These are phyloP conservation scores for Serinus canaria DNA, from an alignment of 2,113 vertebrate species.

Conservation along the genomic window DNA sequence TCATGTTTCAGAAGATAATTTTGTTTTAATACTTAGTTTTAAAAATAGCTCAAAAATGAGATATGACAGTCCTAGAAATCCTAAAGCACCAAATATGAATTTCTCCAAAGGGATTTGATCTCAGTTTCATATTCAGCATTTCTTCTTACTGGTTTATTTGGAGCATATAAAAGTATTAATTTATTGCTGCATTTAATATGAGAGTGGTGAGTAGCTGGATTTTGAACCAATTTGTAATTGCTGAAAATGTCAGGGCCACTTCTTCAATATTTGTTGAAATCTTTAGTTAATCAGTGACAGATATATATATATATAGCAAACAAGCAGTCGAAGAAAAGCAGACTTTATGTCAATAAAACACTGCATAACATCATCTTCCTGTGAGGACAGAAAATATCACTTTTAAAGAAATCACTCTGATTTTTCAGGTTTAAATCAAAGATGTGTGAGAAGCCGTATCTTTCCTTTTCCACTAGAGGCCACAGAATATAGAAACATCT, in stretches of 20 bases:
- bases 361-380: background rate
- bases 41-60: slow-evolving; percentile 7
- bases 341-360: background rate
- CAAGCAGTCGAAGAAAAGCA: background rate
- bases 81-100: background rate
- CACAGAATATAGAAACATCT: background rate
- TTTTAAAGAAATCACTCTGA: background rate
- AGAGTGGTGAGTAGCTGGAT: background rate
- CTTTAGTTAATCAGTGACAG: background rate
- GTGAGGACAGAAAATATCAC: background rate
- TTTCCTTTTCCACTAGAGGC: background rate
- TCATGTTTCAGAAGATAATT: background rate
- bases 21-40: background rate
- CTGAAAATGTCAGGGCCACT: background rate
- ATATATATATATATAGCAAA: background rate
- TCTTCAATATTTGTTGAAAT: background rate
- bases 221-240: background rate
- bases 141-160: slow-evolving; percentile 7
- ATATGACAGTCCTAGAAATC: background rate
- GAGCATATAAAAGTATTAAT: background rate
- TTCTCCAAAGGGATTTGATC: background rate
- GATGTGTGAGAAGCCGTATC: background rate
- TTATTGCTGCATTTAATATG: background rate
- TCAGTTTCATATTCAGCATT: background rate
- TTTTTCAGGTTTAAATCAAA: background rate